A percentile compares a stretch with the other conserved stretches of the same genome.
Evolutionary conservation across 2,888 invertebrate genomes (phyloP).

Genomic region (Drosophila maculinotata): DNA sequence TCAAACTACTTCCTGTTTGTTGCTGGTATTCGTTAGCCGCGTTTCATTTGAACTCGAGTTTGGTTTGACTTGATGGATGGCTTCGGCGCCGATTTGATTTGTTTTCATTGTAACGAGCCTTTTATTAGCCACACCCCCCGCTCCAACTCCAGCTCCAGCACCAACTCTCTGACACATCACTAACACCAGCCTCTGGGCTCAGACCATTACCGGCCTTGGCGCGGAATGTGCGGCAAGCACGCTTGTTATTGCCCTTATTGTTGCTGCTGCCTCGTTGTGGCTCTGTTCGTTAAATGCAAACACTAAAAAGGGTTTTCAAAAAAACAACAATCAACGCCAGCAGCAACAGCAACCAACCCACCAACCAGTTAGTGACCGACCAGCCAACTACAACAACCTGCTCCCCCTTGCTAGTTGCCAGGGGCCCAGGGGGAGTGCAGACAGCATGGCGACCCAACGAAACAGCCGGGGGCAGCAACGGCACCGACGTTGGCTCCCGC

Average conservation of each 20-base stretch:
- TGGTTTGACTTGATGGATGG: constrained; percentile 71
- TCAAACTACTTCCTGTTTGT: constrained; percentile 81
- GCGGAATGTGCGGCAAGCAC: constrained; percentile 58
- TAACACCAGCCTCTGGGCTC: constrained; percentile 21
- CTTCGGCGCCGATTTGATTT: constrained; percentile 75
- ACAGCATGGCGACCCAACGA: constrained; percentile 20
- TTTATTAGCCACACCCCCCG: constrained; percentile 66
- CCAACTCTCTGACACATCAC: constrained; percentile 37
- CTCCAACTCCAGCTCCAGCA: constrained; percentile 1
- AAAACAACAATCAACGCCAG: constrained; percentile 44
- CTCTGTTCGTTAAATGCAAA: constrained; percentile 78
- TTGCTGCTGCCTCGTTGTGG: constrained; percentile 60
- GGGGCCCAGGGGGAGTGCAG: constrained; percentile 8
- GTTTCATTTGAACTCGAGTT: constrained; percentile 70
- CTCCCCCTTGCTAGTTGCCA: constrained; percentile 28
- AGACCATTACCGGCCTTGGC: constrained; percentile 52
- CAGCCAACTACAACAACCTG: constrained; percentile 32
- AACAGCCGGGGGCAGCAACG: constrained; percentile 27
- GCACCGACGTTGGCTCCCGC: constrained; percentile 29
- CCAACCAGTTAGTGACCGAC: constrained; percentile 51
- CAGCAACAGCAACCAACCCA: constrained; percentile 29
- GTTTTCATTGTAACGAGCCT: constrained; percentile 79
- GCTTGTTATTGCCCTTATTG: constrained; percentile 68
- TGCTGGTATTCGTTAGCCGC: constrained; percentile 69
- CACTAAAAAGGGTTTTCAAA: constrained; percentile 73